Evolutionary conservation across 1,140 invertebrate genomes (phyloP).

Genomic region (Drosophila melanogaster): DNA sequence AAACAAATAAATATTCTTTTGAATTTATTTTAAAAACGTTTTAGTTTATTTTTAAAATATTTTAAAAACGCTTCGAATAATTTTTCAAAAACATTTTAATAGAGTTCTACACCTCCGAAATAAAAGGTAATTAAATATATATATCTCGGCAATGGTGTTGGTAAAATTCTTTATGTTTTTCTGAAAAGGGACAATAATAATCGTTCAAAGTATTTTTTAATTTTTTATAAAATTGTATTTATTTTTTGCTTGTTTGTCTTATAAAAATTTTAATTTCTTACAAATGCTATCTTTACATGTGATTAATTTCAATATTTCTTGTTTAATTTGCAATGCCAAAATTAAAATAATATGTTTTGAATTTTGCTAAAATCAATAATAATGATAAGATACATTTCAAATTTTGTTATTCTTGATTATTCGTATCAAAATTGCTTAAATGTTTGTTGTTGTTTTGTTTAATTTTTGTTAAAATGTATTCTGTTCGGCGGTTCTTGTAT

Average conservation of each 20-base stretch:
- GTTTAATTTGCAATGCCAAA: conserved; percentile 50
- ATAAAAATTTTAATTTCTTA: conserved; percentile 73
- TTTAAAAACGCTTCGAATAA: background rate
- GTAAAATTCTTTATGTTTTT: background rate
- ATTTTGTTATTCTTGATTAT: conserved; percentile 20
- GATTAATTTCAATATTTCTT: conserved; percentile 49
- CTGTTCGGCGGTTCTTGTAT: conserved; percentile 63
- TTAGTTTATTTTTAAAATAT: too few relatives aligned
- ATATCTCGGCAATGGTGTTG: too few relatives aligned
- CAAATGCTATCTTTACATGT: conserved; percentile 59
- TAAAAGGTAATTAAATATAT: too few relatives aligned
- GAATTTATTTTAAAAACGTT: too few relatives aligned
- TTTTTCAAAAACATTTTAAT: background rate
- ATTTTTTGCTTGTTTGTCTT: conserved; percentile 45
- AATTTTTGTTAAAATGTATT: conserved; percentile 25
- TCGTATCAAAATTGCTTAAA: conserved; percentile 73
- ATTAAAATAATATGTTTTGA: conserved; percentile 51
- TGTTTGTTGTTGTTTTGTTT: conserved; percentile 30
- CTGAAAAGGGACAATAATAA: background rate
- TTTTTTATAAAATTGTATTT: conserved; percentile 69
- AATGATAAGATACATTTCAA: conserved; percentile 65
- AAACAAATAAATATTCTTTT: background rate
- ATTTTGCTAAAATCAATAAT: conserved; percentile 76
- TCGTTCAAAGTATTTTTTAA: conserved; percentile 11
- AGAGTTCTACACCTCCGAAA: too few relatives aligned